A percentile compares a stretch with the other conserved stretches of the same genome.
Conservation (phyloP, 2,888 invertebrate species). For the Ectemnius cavifrons region DNA sequence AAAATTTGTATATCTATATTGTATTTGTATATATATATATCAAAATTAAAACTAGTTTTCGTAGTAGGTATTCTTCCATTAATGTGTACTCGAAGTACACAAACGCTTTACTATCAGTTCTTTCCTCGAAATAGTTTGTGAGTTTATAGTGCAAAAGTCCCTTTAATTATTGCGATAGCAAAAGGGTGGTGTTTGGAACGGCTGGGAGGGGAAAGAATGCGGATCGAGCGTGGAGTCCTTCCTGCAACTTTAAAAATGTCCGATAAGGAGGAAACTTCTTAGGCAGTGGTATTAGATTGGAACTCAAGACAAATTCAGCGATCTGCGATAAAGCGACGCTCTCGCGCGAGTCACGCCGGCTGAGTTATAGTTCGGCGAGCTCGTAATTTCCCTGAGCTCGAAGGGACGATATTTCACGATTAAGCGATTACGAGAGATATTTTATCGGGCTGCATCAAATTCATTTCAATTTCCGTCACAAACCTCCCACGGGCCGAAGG, state of each 20-base stretch:
- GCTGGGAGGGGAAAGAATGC: not conserved
- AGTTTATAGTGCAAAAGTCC: no score
- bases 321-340: conserved; percentile 14
- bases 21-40: no score
- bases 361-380: conserved; percentile 22
- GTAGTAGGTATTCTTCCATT: no score
- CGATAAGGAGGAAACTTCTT: not conserved
- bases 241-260: conserved; percentile 5
- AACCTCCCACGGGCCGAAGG: not conserved
- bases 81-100: no score
- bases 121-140: no score
- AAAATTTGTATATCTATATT: no score
- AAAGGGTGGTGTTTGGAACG: no score
- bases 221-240: not conserved
- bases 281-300: not conserved
- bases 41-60: no score
- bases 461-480: conserved; percentile 26
- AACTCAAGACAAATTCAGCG: conserved; percentile 8
- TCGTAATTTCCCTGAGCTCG: conserved; percentile 25
- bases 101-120: no score
- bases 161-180: no score
- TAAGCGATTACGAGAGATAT: conserved; percentile 30
- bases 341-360: not conserved
- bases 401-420: conserved; percentile 30
- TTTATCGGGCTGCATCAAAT: conserved; percentile 19